Evolutionary conservation across 2,888 invertebrate genomes (phyloP).

Genomic region (Drosophila nigricruria): DNA sequence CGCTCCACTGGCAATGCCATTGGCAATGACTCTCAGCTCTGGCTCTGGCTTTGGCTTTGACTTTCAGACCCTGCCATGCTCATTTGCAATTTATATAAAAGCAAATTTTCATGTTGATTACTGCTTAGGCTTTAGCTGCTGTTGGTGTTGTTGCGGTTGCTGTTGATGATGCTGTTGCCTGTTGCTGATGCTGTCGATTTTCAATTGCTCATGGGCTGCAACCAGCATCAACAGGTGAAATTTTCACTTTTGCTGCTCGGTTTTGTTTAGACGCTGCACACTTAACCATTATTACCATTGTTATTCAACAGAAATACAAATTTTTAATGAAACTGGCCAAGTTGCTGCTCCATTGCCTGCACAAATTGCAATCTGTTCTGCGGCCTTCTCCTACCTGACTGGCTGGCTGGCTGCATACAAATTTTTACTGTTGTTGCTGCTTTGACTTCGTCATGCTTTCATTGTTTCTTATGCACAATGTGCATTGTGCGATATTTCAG

Average conservation of each 20-base stretch:
- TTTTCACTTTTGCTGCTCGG: conserved; percentile 70
- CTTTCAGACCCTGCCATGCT: conserved; percentile 41
- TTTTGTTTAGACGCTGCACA: conserved; percentile 57
- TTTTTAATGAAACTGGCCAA: conserved; percentile 76
- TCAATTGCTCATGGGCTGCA: conserved; percentile 55
- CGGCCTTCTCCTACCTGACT: conserved; percentile 52
- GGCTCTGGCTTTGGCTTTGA: conserved; percentile 28
- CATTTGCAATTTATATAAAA: conserved; percentile 69
- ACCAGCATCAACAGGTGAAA: conserved; percentile 58
- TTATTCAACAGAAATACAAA: conserved; percentile 77
- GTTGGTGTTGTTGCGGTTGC: conserved; percentile 24
- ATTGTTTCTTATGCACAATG: conserved; percentile 69
- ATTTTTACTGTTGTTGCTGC: conserved; percentile 34
- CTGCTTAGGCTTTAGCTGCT: conserved; percentile 21
- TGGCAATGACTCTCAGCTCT: conserved; percentile 3
- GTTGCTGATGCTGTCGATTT: conserved; percentile 54
- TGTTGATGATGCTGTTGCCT: conserved; percentile 31
- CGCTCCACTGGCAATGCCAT: conserved; percentile 3
- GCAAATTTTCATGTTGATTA: conserved; percentile 51
- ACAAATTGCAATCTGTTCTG: conserved; percentile 80
- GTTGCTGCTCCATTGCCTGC: conserved; percentile 82
- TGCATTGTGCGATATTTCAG: conserved; percentile 64
- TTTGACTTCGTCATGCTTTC: conserved; percentile 76
- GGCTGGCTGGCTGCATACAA: conserved; percentile 47
- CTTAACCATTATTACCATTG: conserved; percentile 77